A percentile compares a stretch with the other conserved stretches of the same genome.
Conservation (phyloP, 2,113 vertebrate genomes). For the Peromyscus polionotus region DNA sequence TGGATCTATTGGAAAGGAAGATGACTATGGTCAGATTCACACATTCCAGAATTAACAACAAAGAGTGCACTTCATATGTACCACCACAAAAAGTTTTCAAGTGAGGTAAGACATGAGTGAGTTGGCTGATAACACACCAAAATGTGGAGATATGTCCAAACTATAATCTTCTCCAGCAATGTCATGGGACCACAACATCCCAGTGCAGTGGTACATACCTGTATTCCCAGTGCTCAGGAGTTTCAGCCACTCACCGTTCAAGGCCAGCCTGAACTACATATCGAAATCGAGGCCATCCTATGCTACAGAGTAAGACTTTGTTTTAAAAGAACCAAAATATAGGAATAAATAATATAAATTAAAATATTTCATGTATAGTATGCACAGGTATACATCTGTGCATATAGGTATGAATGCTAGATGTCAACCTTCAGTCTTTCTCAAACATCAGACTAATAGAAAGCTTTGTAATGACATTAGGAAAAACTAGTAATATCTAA, state of each 20-base stretch:
- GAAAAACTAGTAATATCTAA: conserved; percentile 15
- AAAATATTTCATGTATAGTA: neutral
- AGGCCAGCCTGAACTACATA: neutral
- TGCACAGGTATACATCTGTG: neutral
- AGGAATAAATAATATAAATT: neutral
- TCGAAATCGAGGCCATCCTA: neutral
- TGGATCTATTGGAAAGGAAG: neutral
- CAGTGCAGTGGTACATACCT: neutral
- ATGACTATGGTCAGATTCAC: neutral
- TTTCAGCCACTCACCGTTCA: neutral
- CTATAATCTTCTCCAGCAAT: neutral
- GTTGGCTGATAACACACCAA: neutral
- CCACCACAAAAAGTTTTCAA: neutral
- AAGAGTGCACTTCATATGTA: neutral
- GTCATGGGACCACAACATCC: neutral
- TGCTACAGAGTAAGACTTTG: neutral
- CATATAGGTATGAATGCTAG: no score
- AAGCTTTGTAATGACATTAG: conserved; percentile 52
- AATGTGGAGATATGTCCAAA: neutral
- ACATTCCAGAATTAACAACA: neutral
- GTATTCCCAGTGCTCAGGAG: neutral
- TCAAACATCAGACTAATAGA: neutral
- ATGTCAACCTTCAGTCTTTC: neutral
- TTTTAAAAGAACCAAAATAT: neutral
- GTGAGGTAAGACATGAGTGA: neutral